Evolutionary conservation across 2,113 vertebrate genomes (phyloP).

Genomic region (Balaeniceps rex): DNA sequence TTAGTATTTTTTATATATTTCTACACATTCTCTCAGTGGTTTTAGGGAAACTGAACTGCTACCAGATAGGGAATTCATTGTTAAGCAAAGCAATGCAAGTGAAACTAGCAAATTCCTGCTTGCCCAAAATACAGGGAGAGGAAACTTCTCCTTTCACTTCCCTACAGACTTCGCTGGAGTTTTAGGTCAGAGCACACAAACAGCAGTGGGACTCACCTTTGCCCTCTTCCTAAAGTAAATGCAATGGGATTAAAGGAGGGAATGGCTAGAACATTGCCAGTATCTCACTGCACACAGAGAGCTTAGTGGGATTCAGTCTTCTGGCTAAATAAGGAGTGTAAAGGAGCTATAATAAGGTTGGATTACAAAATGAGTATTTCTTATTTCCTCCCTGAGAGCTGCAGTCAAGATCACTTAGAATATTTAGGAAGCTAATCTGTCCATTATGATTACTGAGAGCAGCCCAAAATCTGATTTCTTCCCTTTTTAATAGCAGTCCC

Average conservation of each 20-base stretch:
- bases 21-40: not conserved
- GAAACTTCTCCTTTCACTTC: not conserved
- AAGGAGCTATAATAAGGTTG: constrained; percentile 15
- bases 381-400: not conserved
- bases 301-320: not conserved
- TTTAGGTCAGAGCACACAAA: not conserved
- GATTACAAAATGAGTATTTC: not conserved
- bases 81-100: not conserved
- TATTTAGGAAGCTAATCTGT: not conserved
- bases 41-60: not conserved
- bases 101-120: not conserved
- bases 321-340: constrained; percentile 17
- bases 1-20: not conserved
- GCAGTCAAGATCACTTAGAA: not conserved
- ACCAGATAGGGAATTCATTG: not conserved
- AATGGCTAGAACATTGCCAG: not conserved
- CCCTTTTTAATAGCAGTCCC: not conserved
- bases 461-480: not conserved
- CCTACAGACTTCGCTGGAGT: not conserved
- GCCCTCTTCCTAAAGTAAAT: not conserved
- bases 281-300: not conserved
- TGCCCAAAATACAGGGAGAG: not conserved
- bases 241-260: not conserved
- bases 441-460: not conserved
- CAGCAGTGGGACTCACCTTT: not conserved